Conservation (phyloP, 64 coral and sea anemone genomes). For the Exaiptasia diaphana region DNA sequence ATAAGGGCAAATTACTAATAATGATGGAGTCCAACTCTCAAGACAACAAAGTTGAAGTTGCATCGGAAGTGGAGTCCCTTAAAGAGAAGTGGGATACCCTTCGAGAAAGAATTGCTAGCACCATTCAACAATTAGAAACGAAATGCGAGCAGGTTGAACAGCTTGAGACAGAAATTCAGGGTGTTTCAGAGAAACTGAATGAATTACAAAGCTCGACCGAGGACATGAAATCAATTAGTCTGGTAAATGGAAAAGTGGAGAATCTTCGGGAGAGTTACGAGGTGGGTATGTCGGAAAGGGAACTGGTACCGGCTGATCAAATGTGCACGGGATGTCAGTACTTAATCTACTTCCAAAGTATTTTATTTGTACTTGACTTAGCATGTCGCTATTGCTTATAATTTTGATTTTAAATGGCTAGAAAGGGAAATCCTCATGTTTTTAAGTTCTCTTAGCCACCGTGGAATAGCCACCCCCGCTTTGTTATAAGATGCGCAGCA, state of each 20-base stretch:
- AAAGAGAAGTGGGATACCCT: slow-evolving; percentile 30
- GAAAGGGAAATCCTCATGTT: too few relatives aligned
- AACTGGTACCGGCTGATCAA: background rate
- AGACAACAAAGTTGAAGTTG: background rate
- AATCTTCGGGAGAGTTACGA: slow-evolving; percentile 80
- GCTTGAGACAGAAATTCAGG: slow-evolving; percentile 51
- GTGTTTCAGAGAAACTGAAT: slow-evolving; percentile 48
- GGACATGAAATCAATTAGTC: slow-evolving; percentile 67
- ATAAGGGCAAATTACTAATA: slow-evolving; percentile 20
- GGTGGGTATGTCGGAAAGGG: slow-evolving; percentile 50
- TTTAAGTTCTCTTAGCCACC: too few relatives aligned
- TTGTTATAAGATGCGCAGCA: too few relatives aligned
- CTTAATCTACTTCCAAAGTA: too few relatives aligned
- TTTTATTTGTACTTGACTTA: too few relatives aligned
- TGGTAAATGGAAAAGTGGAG: slow-evolving; percentile 30
- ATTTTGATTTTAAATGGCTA: too few relatives aligned
- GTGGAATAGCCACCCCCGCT: too few relatives aligned
- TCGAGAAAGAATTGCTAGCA: slow-evolving; percentile 39
- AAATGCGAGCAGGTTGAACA: slow-evolving; percentile 45
- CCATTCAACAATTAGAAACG: background rate
- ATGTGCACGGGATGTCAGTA: background rate
- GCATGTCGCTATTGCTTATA: too few relatives aligned
- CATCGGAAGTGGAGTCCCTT: background rate
- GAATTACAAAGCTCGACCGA: slow-evolving; percentile 70
- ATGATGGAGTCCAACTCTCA: slow-evolving; percentile 26